These are phyloP conservation scores for Heliocidaris tuberculata DNA, from an alignment of 35 echinoderm and acorn worm genomes.

Conservation along the genomic window DNA sequence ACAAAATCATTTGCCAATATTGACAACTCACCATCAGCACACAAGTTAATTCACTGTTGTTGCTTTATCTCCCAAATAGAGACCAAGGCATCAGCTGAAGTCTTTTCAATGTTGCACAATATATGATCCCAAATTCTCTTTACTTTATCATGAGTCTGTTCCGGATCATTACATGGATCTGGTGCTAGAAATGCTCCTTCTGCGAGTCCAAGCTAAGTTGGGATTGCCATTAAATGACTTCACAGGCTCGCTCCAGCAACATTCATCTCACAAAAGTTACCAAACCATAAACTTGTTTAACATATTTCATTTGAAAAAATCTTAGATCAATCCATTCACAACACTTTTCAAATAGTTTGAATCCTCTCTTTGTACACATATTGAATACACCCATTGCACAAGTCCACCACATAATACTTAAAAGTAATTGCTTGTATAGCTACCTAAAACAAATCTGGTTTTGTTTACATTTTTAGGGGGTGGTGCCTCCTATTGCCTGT, in stretches of 20 bases:
- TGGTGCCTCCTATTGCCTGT: neutral
- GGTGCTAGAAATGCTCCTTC: neutral
- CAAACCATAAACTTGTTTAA: neutral
- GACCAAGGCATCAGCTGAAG: too few relatives aligned
- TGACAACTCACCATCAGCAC: too few relatives aligned
- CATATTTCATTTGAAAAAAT: neutral
- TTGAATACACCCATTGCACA: neutral
- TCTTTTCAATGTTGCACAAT: too few relatives aligned
- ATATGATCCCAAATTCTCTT: too few relatives aligned
- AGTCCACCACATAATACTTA: neutral
- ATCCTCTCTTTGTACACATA: neutral
- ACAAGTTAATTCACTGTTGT: too few relatives aligned
- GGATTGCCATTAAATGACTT: neutral
- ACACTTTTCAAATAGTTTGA: neutral
- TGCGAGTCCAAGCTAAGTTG: neutral
- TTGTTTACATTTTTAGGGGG: slow-evolving; percentile 1
- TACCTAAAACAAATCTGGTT: neutral
- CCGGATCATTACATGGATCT: too few relatives aligned
- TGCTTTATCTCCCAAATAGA: too few relatives aligned
- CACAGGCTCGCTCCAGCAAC: neutral
- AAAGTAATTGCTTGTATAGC: neutral
- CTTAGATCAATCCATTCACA: neutral
- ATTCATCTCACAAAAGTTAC: neutral
- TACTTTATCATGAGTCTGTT: too few relatives aligned
- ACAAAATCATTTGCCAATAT: too few relatives aligned